Conservation (phyloP, 2,888 invertebrate genomes). For the Apamea anceps region DNA sequence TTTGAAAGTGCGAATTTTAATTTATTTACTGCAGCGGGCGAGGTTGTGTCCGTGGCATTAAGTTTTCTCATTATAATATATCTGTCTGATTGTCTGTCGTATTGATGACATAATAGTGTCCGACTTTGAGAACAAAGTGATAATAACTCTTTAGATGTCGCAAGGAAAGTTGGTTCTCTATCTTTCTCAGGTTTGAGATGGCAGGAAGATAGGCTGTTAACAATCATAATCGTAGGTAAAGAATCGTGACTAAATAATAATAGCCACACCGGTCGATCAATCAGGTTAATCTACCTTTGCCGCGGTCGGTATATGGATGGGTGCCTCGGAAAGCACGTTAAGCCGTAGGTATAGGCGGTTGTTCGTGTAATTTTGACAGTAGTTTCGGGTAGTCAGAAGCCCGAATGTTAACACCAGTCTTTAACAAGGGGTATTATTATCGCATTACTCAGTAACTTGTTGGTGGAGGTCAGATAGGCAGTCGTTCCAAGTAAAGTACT, state of each 20-base stretch:
- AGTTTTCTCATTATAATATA: slow-evolving; percentile 29
- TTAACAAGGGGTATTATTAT: too few relatives aligned
- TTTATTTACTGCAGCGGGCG: slow-evolving; percentile 28
- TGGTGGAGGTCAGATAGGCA: too few relatives aligned
- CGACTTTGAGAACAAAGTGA: slow-evolving; percentile 17
- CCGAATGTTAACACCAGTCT: too few relatives aligned
- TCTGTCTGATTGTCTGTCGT: slow-evolving; percentile 33
- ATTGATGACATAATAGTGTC: slow-evolving; percentile 37
- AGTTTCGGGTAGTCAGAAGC: too few relatives aligned
- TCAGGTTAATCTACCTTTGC: too few relatives aligned
- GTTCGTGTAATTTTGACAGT: too few relatives aligned
- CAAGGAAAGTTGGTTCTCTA: background rate
- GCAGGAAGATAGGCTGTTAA: too few relatives aligned
- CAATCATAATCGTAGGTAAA: background rate
- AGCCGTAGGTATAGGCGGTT: too few relatives aligned
- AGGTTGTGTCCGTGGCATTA: slow-evolving; percentile 23
- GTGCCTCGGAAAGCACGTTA: background rate
- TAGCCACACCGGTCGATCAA: too few relatives aligned
- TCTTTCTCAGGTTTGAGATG: background rate
- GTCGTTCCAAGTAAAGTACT: too few relatives aligned
- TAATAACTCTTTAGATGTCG: slow-evolving; percentile 19
- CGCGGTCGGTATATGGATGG: background rate
- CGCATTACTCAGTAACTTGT: too few relatives aligned
- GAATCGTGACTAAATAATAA: too few relatives aligned
- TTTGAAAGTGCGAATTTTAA: slow-evolving; percentile 24